These are phyloP conservation scores for Meteorus sp. DNA, from an alignment of 1,140 invertebrate genomes.

Conservation along the genomic window DNA sequence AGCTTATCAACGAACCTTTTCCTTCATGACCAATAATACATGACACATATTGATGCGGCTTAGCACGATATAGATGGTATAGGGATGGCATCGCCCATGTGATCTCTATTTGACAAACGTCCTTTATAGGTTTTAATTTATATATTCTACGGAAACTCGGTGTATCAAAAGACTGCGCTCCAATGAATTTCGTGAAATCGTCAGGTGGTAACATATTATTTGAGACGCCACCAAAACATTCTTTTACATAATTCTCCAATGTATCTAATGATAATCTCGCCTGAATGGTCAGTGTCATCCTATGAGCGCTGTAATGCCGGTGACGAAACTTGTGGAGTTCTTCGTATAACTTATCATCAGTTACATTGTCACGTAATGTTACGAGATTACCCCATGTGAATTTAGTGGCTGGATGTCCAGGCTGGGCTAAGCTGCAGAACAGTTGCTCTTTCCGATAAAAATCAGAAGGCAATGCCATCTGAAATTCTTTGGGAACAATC, in stretches of 20 bases:
- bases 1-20: constrained; percentile 81
- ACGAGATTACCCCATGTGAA: constrained; percentile 86
- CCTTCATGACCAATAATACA: constrained; percentile 89
- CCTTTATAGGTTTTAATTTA: constrained; percentile 79
- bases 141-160: constrained; percentile 73
- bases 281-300: constrained; percentile 86
- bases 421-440: constrained; percentile 67
- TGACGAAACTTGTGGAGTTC: constrained; percentile 77
- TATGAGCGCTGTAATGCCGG: constrained; percentile 83
- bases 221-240: constrained; percentile 67
- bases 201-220: constrained; percentile 65
- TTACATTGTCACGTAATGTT: constrained; percentile 72
- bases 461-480: constrained; percentile 72
- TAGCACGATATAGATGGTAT: constrained; percentile 72
- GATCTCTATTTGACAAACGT: constrained; percentile 72
- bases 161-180: constrained; percentile 63
- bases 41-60: constrained; percentile 78
- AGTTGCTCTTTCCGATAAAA: constrained; percentile 73
- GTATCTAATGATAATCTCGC: constrained; percentile 77
- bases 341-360: constrained; percentile 66
- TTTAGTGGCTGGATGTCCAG: constrained; percentile 72
- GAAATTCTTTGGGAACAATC: constrained; percentile 66
- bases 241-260: constrained; percentile 69
- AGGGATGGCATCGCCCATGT: constrained; percentile 81
- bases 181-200: constrained; percentile 62